Conservation (phyloP, 1,140 invertebrate species). For the Drosophila sucinea region DNA sequence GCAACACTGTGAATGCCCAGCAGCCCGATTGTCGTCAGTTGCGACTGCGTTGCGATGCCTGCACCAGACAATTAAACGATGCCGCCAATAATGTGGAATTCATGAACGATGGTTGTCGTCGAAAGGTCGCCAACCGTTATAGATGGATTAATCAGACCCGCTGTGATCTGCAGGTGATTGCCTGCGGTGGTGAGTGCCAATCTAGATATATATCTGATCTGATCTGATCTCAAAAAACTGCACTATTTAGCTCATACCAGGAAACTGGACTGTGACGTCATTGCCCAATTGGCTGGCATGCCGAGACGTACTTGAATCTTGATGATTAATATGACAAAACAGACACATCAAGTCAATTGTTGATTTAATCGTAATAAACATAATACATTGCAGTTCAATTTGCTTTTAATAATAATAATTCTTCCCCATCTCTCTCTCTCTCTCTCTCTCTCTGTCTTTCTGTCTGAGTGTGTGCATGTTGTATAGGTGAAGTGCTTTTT, state of each 20-base stretch:
- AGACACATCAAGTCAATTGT: constrained; percentile 19
- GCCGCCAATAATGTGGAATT: constrained; percentile 28
- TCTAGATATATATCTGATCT: background rate
- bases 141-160: constrained; percentile 36
- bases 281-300: constrained; percentile 38
- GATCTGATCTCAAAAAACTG: background rate
- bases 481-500: constrained; percentile 67
- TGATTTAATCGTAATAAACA: constrained; percentile 59
- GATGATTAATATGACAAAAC: background rate
- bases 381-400: constrained; percentile 48
- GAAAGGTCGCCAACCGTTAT: constrained; percentile 23
- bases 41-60: constrained; percentile 27
- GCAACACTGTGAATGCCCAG: constrained; percentile 24
- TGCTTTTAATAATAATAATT: constrained; percentile 55
- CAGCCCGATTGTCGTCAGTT: constrained; percentile 31
- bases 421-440: background rate
- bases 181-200: constrained; percentile 27
- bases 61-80: constrained; percentile 3
- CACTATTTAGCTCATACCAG: constrained; percentile 27
- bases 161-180: constrained; percentile 41
- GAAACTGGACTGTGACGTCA: constrained; percentile 37
- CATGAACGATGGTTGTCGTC: constrained; percentile 46
- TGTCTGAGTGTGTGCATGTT: constrained; percentile 21
- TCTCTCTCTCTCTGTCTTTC: background rate
- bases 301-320: constrained; percentile 16